A percentile compares a stretch with the other conserved stretches of the same genome.
Conservation (phyloP, 1,140 invertebrate species). For the Aphelenchoides fujianensis region DNA sequence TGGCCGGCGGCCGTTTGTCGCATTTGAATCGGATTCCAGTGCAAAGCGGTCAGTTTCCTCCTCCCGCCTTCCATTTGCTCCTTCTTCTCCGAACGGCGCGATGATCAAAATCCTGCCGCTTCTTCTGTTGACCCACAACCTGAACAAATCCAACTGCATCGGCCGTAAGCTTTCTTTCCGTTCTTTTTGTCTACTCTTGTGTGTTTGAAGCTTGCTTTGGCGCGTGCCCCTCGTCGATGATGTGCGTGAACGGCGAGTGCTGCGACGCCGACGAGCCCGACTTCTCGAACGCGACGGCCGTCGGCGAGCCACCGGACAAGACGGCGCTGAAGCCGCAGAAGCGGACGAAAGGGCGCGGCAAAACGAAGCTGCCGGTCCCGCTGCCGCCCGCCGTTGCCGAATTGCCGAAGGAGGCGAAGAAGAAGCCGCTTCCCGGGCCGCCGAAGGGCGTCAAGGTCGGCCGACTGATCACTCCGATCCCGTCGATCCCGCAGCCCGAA, state of each 20-base stretch:
- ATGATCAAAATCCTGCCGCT: slow-evolving; percentile 1
- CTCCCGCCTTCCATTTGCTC: no score
- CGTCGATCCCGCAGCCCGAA: not conserved
- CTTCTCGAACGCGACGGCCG: not conserved
- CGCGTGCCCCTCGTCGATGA: not conserved
- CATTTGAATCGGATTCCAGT: no score
- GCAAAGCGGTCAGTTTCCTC: no score
- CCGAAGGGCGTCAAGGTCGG: not conserved
- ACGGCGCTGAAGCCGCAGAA: not conserved
- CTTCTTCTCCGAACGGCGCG: no score
- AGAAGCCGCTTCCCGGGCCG: not conserved
- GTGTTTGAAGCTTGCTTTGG: slow-evolving; percentile 3
- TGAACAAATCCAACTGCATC: not conserved
- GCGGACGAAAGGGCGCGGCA: not conserved
- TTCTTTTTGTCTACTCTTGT: not conserved
- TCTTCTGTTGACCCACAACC: not conserved
- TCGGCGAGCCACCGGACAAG: not conserved
- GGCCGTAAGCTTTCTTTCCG: slow-evolving; percentile 5
- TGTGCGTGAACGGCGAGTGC: slow-evolving; percentile 2
- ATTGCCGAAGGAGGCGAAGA: not conserved
- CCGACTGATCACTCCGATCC: not conserved
- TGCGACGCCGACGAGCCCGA: not conserved
- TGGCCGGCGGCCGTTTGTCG: no score
- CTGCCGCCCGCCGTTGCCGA: not conserved
- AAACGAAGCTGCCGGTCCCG: not conserved